Evolutionary conservation across 2,888 invertebrate genomes (phyloP).

Genomic region (Hybos culiciformis): DNA sequence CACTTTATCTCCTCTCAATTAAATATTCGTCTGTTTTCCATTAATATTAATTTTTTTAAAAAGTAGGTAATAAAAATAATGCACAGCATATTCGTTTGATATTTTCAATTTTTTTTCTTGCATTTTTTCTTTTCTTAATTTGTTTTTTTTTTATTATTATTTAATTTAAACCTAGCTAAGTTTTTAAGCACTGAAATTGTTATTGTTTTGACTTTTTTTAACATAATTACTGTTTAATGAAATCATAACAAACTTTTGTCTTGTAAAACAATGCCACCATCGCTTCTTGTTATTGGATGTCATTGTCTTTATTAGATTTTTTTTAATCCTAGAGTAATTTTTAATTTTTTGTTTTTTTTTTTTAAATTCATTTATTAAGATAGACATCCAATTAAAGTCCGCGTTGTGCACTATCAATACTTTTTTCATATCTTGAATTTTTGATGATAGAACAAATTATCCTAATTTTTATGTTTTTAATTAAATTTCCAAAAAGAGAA

Average conservation of each 20-base stretch:
- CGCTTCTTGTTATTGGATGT: background rate
- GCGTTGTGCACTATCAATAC: constrained; percentile 11
- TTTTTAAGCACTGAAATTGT: constrained; percentile 17
- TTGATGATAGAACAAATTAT: constrained; percentile 4
- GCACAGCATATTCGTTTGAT: constrained; percentile 17
- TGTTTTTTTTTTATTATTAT: constrained; percentile 5
- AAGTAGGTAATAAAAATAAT: background rate
- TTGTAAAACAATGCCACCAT: background rate
- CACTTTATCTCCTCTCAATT: constrained; percentile 13
- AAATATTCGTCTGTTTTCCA: constrained; percentile 3
- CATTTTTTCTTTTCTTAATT: constrained; percentile 2
- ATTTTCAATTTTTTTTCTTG: constrained; percentile 13
- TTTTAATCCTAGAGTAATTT: too few species aligned
- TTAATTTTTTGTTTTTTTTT: background rate
- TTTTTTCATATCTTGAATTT: constrained; percentile 6
- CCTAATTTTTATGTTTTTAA: background rate
- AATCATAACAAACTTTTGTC: background rate
- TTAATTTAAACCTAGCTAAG: constrained; percentile 16
- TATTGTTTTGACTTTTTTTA: constrained; percentile 6
- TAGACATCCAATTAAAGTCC: constrained; percentile 14
- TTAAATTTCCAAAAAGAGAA: too few species aligned
- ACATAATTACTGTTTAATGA: background rate
- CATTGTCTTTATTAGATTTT: too few species aligned
- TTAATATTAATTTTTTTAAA: background rate
- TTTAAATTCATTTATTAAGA: background rate